Evolutionary conservation across 2,888 invertebrate species (phyloP).

Genomic region (Rambutsinella grinnellia): DNA sequence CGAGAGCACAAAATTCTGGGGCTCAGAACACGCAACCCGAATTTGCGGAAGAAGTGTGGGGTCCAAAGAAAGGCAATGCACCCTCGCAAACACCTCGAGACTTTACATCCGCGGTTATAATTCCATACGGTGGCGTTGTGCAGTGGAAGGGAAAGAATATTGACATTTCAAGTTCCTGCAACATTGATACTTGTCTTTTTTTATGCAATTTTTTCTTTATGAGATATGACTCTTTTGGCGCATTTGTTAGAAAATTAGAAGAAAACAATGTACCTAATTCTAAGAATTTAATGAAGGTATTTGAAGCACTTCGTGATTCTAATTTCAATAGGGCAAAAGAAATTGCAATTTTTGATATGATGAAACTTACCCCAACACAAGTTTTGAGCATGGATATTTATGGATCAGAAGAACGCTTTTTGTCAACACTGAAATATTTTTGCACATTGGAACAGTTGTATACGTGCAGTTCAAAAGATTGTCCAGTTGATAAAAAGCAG

Average conservation of each 20-base stretch:
- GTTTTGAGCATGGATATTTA: not conserved
- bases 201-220: not conserved
- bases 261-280: not conserved
- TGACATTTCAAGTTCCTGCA: not conserved
- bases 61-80: too few species aligned
- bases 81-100: too few species aligned
- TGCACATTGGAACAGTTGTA: not conserved
- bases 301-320: not conserved
- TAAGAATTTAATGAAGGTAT: not conserved
- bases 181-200: not conserved
- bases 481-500: not conserved
- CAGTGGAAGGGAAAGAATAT: not conserved
- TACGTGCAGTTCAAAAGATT: not conserved
- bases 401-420: not conserved
- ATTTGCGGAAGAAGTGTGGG: too few species aligned
- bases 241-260: not conserved
- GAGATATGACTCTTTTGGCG: not conserved
- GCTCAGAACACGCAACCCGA: too few species aligned
- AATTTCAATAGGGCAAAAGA: not conserved
- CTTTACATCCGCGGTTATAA: not conserved
- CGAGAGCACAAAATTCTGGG: too few species aligned
- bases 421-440: not conserved
- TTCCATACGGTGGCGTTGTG: not conserved
- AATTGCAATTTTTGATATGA: not conserved
- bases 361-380: not conserved